Base-by-base conservation (phyloP, 2,888 invertebrate genomes). In the Zelleria hepariella region DNA sequence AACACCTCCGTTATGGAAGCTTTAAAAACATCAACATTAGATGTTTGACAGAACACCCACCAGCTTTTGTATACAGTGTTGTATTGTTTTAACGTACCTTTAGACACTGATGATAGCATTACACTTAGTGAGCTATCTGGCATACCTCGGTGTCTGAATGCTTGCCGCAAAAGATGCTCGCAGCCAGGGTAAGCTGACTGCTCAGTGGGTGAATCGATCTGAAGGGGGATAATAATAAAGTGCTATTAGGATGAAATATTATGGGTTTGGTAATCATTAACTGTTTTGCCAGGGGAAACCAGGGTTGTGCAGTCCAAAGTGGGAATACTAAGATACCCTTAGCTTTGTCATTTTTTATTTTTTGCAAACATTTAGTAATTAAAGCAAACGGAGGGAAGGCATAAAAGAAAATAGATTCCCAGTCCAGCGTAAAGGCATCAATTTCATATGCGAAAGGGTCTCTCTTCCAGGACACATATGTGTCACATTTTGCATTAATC, bases 381-480 rank as follows among this genome's bases (percentile, higher is more conserved):
- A 58, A 42, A 23, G 53, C 4, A 42, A 58, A 58, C 2, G 53
- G 53, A 15, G 58, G 58, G 24, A 58, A 58, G 6, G 58, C 58
- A 23, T 53, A 58, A 27, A 58, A 58, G 7, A 21, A 58, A 32
- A 26, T 10, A 3, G 2, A 10, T 10, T 52, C n/a, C 58, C 58
- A 52, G 24, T 21, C 15, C 4, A 58, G 3, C 4, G 58, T 53
- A 18, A 53, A 53, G 2, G 53, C 32, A 42, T 53, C 53, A 4
- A 58, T 42, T 2, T 24, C 20, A 2, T 20, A 26, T 8, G 58
- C 51, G 20, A 20, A 5, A 4, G 58, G 51, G 27, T 58, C 58
- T 52, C 15, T 26, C 27, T 52, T 52, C 58, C 59, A 32, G 6
- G 48, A 48, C 6, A 48, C 48, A 21, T 51, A 51, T 8, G 10